Conservation (phyloP, 1,140 invertebrate species). For the Achroia grisella region DNA sequence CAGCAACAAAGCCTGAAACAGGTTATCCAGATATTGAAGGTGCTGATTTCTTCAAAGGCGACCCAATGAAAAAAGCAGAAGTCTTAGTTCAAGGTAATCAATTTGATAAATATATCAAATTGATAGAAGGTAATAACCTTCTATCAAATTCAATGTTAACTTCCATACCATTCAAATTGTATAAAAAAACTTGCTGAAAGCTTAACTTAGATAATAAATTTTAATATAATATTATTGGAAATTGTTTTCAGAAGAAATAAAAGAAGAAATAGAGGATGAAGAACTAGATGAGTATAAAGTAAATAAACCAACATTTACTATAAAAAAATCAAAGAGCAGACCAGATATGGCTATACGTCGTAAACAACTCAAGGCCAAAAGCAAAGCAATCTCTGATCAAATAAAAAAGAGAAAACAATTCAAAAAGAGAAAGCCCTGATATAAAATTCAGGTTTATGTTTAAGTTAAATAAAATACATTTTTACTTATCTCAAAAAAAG, state of each 20-base stretch:
- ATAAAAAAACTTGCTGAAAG: no score
- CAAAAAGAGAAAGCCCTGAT: constrained; percentile 50
- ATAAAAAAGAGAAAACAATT: constrained; percentile 63
- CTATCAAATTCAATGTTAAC: no score
- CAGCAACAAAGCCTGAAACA: constrained; percentile 80
- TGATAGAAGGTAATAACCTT: no score
- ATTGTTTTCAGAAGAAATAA: constrained; percentile 37
- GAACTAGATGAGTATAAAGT: not conserved
- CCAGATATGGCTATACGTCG: constrained; percentile 61
- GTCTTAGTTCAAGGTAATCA: constrained; percentile 47
- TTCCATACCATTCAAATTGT: no score
- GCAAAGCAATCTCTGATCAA: constrained; percentile 58
- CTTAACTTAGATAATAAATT: no score
- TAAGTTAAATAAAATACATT: constrained; percentile 17
- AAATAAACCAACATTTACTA: constrained; percentile 22
- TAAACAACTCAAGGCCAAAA: constrained; percentile 66
- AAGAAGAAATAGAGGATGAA: constrained; percentile 29
- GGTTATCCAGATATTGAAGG: constrained; percentile 77
- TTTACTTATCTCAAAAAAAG: constrained; percentile 1
- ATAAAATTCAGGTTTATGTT: constrained; percentile 24
- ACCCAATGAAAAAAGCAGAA: constrained; percentile 62
- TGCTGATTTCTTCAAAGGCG: constrained; percentile 65
- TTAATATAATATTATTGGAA: no score
- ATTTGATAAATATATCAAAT: no score
- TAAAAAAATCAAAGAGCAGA: constrained; percentile 39